Conservation (phyloP, 2,888 invertebrate species). For the Chrysotoxum bicinctum region DNA sequence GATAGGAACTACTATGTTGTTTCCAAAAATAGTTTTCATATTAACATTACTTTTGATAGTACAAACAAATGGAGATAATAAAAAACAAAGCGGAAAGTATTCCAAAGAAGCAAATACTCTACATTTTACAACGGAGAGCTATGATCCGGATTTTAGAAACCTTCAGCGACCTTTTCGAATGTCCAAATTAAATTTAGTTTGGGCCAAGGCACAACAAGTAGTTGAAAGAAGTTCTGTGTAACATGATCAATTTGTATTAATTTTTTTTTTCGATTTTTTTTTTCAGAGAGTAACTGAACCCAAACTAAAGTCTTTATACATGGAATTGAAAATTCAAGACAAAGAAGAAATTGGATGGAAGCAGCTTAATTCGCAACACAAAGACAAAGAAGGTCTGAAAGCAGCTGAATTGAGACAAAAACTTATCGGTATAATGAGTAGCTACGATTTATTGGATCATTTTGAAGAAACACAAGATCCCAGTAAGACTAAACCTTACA, state of each 20-base stretch:
- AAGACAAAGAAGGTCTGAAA: conserved; percentile 92
- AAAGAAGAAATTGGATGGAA: conserved; percentile 95
- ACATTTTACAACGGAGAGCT: conserved; percentile 77
- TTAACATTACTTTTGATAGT: conserved; percentile 27
- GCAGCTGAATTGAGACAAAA: conserved; percentile 91
- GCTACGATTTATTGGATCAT: conserved; percentile 90
- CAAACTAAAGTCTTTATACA: conserved; percentile 92
- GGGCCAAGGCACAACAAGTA: conserved; percentile 95
- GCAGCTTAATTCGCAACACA: conserved; percentile 89
- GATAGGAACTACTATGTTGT: conserved; percentile 39
- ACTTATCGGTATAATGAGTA: conserved; percentile 90
- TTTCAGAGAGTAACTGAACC: conserved; percentile 88
- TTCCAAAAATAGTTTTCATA: conserved; percentile 41
- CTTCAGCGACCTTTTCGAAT: conserved; percentile 93
- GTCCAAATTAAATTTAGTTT: conserved; percentile 93
- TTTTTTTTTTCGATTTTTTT: conserved; percentile 3
- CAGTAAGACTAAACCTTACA: conserved; percentile 80
- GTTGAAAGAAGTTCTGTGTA: conserved; percentile 75
- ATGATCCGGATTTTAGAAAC: conserved; percentile 85
- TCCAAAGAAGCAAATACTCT: conserved; percentile 78
- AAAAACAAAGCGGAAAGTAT: conserved; percentile 77
- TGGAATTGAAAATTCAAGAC: conserved; percentile 95
- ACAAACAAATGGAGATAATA: conserved; percentile 74
- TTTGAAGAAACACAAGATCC: conserved; percentile 87
- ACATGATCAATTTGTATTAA: neutral